Percentiles rank a stretch among this genome's conserved stretches.
Evolutionary conservation across 2,888 invertebrate genomes (phyloP).

Genomic region (Agrilus cyanescens): DNA sequence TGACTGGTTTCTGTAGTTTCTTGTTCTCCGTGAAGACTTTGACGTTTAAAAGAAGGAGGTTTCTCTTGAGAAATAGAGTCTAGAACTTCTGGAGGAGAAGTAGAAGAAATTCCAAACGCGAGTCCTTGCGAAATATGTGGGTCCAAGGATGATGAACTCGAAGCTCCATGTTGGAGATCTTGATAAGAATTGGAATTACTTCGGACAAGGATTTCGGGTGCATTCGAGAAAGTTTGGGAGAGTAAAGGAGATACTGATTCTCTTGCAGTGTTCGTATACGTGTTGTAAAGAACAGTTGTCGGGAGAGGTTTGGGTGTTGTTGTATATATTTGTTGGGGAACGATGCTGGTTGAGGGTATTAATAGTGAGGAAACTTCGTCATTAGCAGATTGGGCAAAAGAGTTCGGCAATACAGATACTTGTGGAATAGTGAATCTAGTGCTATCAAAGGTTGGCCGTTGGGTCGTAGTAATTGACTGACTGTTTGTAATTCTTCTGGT

Average conservation of each 20-base stretch:
- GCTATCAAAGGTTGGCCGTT: conserved; percentile 14
- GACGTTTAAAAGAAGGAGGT: neutral
- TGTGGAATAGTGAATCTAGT: conserved; percentile 12
- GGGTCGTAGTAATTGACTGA: conserved; percentile 11
- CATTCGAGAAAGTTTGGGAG: too few relatives aligned
- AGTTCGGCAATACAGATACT: conserved; percentile 29
- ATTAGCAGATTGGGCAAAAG: conserved; percentile 21
- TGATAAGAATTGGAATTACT: conserved; percentile 1
- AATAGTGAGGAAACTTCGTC: too few relatives aligned
- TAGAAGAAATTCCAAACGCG: conserved; percentile 13
- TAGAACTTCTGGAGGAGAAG: conserved; percentile 14
- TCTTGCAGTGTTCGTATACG: too few relatives aligned
- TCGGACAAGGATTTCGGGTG: too few relatives aligned
- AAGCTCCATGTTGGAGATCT: conserved; percentile 16
- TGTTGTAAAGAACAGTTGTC: too few relatives aligned
- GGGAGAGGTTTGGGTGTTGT: too few relatives aligned
- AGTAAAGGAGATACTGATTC: too few relatives aligned
- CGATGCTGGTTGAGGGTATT: too few relatives aligned
- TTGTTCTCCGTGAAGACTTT: neutral
- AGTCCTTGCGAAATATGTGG: conserved; percentile 24
- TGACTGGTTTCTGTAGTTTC: neutral
- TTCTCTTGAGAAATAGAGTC: conserved; percentile 9
- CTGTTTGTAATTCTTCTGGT: conserved; percentile 17
- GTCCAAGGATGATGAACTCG: conserved; percentile 23
- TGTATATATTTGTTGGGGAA: too few relatives aligned